Evolutionary conservation across 2,888 invertebrate genomes (phyloP), one percentile per base, ranked within the genome.

Genomic region (Dryobotodes eremita): DNA sequence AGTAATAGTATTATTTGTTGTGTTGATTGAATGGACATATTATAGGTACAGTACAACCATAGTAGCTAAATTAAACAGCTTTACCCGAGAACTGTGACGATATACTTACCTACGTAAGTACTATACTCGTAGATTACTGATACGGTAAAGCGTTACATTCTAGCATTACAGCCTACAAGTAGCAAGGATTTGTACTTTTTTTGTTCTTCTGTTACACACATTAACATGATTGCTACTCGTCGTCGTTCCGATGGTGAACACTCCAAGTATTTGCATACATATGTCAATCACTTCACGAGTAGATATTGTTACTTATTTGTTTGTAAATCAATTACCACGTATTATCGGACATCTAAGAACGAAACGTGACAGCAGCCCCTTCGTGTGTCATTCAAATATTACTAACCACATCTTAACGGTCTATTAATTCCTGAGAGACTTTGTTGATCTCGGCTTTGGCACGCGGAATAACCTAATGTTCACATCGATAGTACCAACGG

Each of bases 401-500:
- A 55, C 31, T 50, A n/a, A 3, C 64, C 59, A 69, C n/a, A 73
- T 36, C 31, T 2, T 79, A 69, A 68, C 42, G 36, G 59, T 71
- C 59, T 76, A 80, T 80, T 83, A 78, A 84, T 80, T 80, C 66
- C 48, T 70, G 10, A 71, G 57, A 71, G 62, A 77, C 42, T 59
- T 80, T 48, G 50, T 70, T 80, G 57, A n/a, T 70, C 61, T 71
- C 23, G 15, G 55, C 57, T 68, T 80, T 53, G 71, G 61, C 68
- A 80, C 68, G 62, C 53, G 68, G 83, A 84, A 82, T 86, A 53
- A 80, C 62, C 82, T 78, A 80, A 82, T 86, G 84, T 68, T 76
- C 13, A 46, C 17, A 68, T 78, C n/a, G 36, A 70, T 73, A 53
- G 42, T 59, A 73, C 80, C 42, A 80, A 80, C 79, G 66, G 65